These are phyloP conservation scores for Hippocampus barbouri DNA, from an alignment of 2,113 vertebrate species.

Conservation along the genomic window DNA sequence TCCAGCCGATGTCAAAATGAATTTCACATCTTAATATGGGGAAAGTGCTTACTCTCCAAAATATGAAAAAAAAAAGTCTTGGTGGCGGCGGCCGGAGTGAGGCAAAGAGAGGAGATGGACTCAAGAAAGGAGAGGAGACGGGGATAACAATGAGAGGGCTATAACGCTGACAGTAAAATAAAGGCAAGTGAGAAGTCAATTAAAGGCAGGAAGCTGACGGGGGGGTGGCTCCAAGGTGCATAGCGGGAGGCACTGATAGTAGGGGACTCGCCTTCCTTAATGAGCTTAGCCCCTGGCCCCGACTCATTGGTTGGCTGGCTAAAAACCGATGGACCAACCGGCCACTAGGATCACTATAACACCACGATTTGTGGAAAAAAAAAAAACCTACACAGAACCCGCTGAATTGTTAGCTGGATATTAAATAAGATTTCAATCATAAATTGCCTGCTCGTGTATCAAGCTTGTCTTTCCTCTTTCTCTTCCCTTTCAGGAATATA, in stretches of 20 bases:
- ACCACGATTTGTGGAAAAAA: neutral
- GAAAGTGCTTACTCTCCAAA: constrained; percentile 87
- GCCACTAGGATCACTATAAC: constrained; percentile 38
- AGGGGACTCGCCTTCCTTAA: constrained; percentile 66
- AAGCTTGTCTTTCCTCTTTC: constrained; percentile 15
- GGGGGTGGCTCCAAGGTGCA: constrained; percentile 60
- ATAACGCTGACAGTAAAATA: constrained; percentile 82
- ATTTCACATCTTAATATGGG: constrained; percentile 84
- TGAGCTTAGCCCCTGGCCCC: constrained; percentile 69
- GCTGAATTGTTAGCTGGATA: constrained; percentile 35
- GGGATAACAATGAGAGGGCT: constrained; percentile 66
- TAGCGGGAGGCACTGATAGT: constrained; percentile 46
- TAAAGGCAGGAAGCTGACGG: constrained; percentile 83
- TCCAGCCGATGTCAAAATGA: constrained; percentile 73
- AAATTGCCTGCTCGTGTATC: constrained; percentile 10
- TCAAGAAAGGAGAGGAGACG: constrained; percentile 45
- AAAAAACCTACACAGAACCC: constrained; percentile 8
- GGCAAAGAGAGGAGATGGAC: constrained; percentile 42
- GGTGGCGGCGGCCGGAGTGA: constrained; percentile 51
- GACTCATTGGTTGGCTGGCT: constrained; percentile 58
- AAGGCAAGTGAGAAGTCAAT: constrained; percentile 82
- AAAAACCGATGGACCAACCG: constrained; percentile 42
- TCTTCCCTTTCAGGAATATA: constrained; percentile 27
- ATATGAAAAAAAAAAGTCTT: constrained; percentile 64
- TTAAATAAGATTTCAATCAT: constrained; percentile 27